Conservation (phyloP, 53 echinoderm and acorn worm genomes). For the Crossaster papposus region DNA sequence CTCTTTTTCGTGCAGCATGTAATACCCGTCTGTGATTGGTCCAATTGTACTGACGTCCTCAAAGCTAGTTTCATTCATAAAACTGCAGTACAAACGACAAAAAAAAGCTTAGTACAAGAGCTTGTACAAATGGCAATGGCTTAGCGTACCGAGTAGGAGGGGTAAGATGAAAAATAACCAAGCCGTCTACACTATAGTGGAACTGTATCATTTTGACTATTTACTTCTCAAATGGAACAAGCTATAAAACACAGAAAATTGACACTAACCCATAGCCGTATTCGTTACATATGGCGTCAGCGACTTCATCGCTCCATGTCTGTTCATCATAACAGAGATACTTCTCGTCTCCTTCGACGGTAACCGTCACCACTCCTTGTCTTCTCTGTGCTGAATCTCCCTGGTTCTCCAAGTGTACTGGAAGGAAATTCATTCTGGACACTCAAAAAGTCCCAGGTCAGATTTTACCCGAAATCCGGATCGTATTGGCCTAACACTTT, state of each 20-base stretch:
- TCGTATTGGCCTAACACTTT: no score
- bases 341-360: slow-evolving; percentile 48
- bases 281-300: slow-evolving; percentile 52
- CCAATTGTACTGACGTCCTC: slow-evolving; percentile 8
- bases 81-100: not conserved
- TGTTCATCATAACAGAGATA: slow-evolving; percentile 41
- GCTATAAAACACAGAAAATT: no score
- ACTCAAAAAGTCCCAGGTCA: no score
- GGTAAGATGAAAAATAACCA: no score
- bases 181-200: no score
- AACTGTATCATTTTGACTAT: no score
- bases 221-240: not conserved
- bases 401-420: slow-evolving; percentile 37
- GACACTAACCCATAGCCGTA: slow-evolving; percentile 51
- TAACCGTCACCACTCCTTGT: slow-evolving; percentile 9
- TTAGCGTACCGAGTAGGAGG: no score
- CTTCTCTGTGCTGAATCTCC: not conserved
- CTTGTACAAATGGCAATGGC: no score
- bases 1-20: slow-evolving; percentile 24
- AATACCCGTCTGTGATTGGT: slow-evolving; percentile 46
- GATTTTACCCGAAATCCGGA: no score
- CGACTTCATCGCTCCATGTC: slow-evolving; percentile 21
- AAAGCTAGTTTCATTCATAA: slow-evolving; percentile 35
- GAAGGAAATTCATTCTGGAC: not conserved
- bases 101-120: not conserved